Evolutionary conservation across 2,113 vertebrate species (phyloP).

Genomic region (Cebus imitator): DNA sequence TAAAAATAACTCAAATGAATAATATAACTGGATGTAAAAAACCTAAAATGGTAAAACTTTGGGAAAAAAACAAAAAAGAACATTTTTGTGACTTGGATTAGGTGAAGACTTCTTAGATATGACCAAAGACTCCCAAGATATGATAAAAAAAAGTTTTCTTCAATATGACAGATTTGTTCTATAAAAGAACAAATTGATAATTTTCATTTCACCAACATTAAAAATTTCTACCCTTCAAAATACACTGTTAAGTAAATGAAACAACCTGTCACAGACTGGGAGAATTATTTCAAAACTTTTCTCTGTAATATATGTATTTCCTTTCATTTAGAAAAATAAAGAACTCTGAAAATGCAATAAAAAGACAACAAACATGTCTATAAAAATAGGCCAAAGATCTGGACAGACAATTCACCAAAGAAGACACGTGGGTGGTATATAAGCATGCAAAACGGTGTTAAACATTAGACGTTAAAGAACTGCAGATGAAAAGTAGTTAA

Average conservation of each 20-base stretch:
- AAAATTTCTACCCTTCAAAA: background rate
- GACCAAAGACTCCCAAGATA: background rate
- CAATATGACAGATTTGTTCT: no score
- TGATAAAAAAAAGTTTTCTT: background rate
- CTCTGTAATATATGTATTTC: background rate
- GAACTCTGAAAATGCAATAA: background rate
- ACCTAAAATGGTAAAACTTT: background rate
- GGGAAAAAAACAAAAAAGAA: background rate
- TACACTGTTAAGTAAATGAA: background rate
- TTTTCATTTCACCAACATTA: background rate
- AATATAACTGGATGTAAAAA: background rate
- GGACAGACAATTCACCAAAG: background rate
- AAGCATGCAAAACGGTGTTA: background rate
- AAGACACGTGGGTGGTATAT: background rate
- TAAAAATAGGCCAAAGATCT: background rate
- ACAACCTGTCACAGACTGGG: background rate
- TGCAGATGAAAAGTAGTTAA: background rate
- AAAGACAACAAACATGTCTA: background rate
- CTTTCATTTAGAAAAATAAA: background rate
- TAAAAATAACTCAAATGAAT: background rate
- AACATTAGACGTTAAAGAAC: background rate
- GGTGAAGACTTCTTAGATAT: background rate
- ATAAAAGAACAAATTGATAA: background rate
- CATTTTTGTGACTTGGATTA: background rate
- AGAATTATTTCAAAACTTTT: background rate